Evolutionary conservation across 1,140 invertebrate genomes (phyloP).

Genomic region (Leptinotarsa defecta): DNA sequence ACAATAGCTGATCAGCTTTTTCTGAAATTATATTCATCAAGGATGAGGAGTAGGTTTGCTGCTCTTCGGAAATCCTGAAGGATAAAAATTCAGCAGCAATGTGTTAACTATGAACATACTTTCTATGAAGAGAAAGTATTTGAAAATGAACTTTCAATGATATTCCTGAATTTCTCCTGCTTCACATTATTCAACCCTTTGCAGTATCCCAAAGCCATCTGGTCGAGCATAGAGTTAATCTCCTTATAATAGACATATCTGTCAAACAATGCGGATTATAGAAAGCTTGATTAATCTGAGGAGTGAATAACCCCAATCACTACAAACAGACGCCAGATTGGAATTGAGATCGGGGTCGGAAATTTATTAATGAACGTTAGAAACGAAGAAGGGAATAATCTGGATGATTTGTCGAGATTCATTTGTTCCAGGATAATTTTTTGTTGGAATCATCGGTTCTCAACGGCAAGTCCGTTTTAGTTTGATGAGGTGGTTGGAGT

Average conservation of each 20-base stretch:
- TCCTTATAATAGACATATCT: slow-evolving; percentile 9
- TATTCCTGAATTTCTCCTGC: no score
- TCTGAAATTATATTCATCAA: no score
- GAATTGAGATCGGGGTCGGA: neutral
- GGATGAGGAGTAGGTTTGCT: no score
- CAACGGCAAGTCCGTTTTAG: neutral
- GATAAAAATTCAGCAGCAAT: no score
- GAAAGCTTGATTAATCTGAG: neutral
- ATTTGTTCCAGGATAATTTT: neutral
- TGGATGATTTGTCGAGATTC: slow-evolving; percentile 6
- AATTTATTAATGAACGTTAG: slow-evolving; percentile 7
- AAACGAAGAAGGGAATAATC: neutral
- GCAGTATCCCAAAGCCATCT: neutral
- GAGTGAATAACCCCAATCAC: slow-evolving; percentile 2
- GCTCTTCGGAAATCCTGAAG: no score
- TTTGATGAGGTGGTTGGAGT: neutral
- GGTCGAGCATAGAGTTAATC: neutral
- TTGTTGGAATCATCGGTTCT: neutral
- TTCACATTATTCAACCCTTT: neutral
- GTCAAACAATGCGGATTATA: slow-evolving; percentile 1
- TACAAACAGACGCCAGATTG: slow-evolving; percentile 1
- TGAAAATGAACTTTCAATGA: no score
- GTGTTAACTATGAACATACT: no score
- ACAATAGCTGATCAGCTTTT: no score
- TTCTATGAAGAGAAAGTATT: no score